These are phyloP conservation scores for Apodemia hepburni DNA, from an alignment of 2,888 invertebrate species.

Conservation along the genomic window DNA sequence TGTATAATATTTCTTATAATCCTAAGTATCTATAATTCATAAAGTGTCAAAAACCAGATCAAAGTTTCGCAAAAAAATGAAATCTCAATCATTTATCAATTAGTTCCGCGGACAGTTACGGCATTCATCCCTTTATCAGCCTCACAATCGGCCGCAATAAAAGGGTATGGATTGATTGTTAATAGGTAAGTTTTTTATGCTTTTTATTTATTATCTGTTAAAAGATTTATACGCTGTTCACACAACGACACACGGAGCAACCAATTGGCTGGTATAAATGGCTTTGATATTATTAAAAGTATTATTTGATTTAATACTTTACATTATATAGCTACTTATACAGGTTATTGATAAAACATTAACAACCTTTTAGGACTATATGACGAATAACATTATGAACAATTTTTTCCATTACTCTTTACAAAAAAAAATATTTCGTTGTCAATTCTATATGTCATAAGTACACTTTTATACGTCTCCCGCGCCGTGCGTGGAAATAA, in stretches of 20 bases:
- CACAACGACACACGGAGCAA: constrained; percentile 1
- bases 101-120: constrained; percentile 73
- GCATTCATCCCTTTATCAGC: constrained; percentile 74
- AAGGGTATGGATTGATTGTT: constrained; percentile 71
- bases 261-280: constrained; percentile 4
- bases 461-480: too few species aligned
- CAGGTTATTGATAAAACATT: too few species aligned
- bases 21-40: neutral
- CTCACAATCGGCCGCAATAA: constrained; percentile 71
- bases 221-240: constrained; percentile 43
- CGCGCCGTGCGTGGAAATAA: too few species aligned
- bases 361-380: too few species aligned
- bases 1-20: too few species aligned
- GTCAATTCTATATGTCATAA: too few species aligned
- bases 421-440: too few species aligned
- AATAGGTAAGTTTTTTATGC: constrained; percentile 48
- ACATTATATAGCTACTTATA: neutral
- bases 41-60: constrained; percentile 28
- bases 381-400: too few species aligned
- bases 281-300: neutral
- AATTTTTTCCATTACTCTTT: too few species aligned
- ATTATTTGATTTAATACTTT: neutral
- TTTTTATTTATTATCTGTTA: constrained; percentile 60
- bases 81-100: constrained; percentile 79
- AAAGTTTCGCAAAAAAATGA: constrained; percentile 53